A percentile compares a stretch with the other conserved stretches of the same genome.
Evolutionary conservation across 2,888 invertebrate genomes (phyloP).

Genomic region (Rhagium mordax): DNA sequence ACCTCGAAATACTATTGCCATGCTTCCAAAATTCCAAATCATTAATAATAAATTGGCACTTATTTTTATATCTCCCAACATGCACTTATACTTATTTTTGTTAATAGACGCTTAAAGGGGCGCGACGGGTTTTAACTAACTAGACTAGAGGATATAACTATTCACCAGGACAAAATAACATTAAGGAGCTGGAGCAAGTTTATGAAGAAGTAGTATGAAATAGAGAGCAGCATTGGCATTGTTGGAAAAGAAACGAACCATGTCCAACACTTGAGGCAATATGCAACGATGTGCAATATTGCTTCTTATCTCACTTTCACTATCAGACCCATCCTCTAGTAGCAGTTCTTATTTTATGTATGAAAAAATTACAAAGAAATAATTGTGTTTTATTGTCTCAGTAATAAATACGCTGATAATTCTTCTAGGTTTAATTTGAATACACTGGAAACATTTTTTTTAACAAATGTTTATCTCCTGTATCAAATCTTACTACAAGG

Average conservation of each 20-base stretch:
- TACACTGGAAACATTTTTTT: background rate
- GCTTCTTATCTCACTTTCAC: constrained; percentile 69
- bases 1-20: constrained; percentile 66
- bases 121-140: too few relatives aligned
- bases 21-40: constrained; percentile 55
- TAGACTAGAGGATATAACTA: constrained; percentile 10
- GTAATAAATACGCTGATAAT: constrained; percentile 1
- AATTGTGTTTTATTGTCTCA: background rate
- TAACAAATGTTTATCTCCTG: too few relatives aligned
- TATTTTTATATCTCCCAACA: background rate
- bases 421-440: background rate
- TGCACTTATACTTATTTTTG: background rate
- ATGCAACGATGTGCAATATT: constrained; percentile 64
- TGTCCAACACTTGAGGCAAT: constrained; percentile 65
- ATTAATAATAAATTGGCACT: constrained; percentile 38
- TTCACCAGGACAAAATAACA: constrained; percentile 17
- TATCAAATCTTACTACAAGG: too few relatives aligned
- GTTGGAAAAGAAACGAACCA: constrained; percentile 68
- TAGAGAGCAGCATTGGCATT: constrained; percentile 66
- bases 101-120: too few relatives aligned
- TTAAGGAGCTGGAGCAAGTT: constrained; percentile 16
- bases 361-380: constrained; percentile 18
- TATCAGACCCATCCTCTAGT: constrained; percentile 66
- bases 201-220: constrained; percentile 52
- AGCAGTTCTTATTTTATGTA: constrained; percentile 31